Evolutionary conservation across 2,888 invertebrate species (phyloP), one percentile per base, ranked within the genome.

Genomic region (Polietes domitor): DNA sequence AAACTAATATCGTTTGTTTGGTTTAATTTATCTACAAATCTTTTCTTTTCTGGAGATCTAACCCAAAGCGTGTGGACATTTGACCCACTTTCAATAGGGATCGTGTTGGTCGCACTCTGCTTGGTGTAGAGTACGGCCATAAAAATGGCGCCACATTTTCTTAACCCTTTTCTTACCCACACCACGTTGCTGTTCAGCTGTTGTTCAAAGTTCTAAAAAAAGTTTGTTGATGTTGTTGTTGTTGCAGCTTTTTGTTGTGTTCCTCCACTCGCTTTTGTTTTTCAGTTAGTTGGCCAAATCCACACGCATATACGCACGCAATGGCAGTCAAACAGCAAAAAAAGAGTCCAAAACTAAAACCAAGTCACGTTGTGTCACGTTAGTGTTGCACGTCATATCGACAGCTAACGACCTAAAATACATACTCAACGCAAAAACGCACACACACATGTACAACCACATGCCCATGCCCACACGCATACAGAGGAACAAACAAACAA

Each of bases 141-240:
- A 80, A 72, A 84, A 78, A 80, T 87, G 85, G 86, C 87, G 86
- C 86, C 87, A 86, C 85, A 79, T 68, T 79, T 83, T 85, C 82
- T 79, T 79, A 74, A 68, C 72, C 82, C 77, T 65, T 72, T 77
- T 43, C 77, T 75, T 75, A 41, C 50, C 71, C 75, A 55, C 68
- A 61, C 71, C 63, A 77, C 53, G 28, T 73, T 70, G 28, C 68
- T 70, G 21, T 76, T 28, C 47, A 43, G 68, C 68, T 68, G 76
- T 76, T 83, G 12, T 79, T 53, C 53, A 76, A 84, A 68, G 68
- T 68, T 68, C 28, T 41, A 7, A 78, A 81, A 61, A 84, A 81
- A 81, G 65, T 81, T 84, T 74, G 53, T 19, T 55, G n/a, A 15
- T 68, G 24, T 26, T 55, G 12, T 61, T 68, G 32, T 73, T 68